Base-by-base conservation (phyloP, 53 echinoderm and acorn worm genomes). In the Echinometra lucunter region DNA sequence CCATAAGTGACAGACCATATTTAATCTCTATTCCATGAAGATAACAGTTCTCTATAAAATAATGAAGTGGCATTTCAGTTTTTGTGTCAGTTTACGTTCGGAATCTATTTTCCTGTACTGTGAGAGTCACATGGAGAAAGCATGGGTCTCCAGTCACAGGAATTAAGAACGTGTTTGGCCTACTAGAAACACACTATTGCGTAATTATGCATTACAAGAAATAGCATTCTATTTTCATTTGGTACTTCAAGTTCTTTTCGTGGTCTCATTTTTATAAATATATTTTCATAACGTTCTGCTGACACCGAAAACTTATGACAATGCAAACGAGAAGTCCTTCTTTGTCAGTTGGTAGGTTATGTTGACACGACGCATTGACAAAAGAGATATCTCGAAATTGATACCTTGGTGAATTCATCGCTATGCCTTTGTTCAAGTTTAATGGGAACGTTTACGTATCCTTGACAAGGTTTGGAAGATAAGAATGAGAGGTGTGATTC, bases 381-480 rank as follows among this genome's bases (percentile, higher is more conserved):
- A 85, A 30, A 38, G 85, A 12, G 85, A 85, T 30, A 49, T 85
- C 85, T 47, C 85, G 78, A 78, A 45, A 10, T 85, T 3, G 53
- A 85, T 30, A 44, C 81, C 25, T 6, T 18, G 28, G 17, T 21
- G 85, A 47, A 85, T 37, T 85, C 37, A 18, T 49, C 28, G n/a
- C 49, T 45, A 28, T 49, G 45, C 17, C 85, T 47, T 85, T 47
- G 85, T 85, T 85, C n/a, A 4, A 27, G 53, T 85, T 85, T 0
- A 49, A 27, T 49, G 28, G 19, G 85, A 23, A 85, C 85, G 45
- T 85, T 45, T 85, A 6, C 30, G 30, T 85, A 47, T 27, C 85
- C 85, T 85, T 85, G 85, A 16, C 28, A 1, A 27, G 11, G n/a
- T 85, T 47, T 49, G 9, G 4, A 1, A 38, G 12, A 18, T 5